Evolutionary conservation across 1,140 invertebrate genomes (phyloP).

Genomic region (Drosophila mojavensis): DNA sequence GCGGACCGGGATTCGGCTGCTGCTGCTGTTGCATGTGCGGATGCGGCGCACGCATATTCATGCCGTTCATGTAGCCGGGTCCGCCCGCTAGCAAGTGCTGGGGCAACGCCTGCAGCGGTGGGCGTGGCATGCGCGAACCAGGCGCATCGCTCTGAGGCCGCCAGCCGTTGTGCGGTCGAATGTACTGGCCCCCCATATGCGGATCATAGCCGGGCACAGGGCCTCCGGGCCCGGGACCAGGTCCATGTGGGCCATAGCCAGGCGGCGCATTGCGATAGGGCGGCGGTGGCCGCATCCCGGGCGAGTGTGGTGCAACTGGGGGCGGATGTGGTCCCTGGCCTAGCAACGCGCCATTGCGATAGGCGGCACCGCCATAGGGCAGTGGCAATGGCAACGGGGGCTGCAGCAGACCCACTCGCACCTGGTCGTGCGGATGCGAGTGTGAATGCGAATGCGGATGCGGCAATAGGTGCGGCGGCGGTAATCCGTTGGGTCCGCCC

Average conservation of each 20-base stretch:
- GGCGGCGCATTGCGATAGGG: constrained; percentile 53
- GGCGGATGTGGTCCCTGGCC: constrained; percentile 57
- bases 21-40: constrained; percentile 50
- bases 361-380: constrained; percentile 47
- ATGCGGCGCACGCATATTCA: constrained; percentile 64
- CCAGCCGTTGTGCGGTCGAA: constrained; percentile 71
- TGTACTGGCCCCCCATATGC: constrained; percentile 54
- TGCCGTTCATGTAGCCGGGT: constrained; percentile 67
- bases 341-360: constrained; percentile 63
- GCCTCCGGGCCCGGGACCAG: constrained; percentile 27
- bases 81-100: constrained; percentile 66
- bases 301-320: constrained; percentile 34
- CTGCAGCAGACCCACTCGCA: constrained; percentile 66
- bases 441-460: constrained; percentile 44
- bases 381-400: constrained; percentile 44
- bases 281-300: constrained; percentile 55
- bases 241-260: constrained; percentile 52
- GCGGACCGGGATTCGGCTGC: constrained; percentile 7
- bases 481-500: constrained; percentile 24
- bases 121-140: constrained; percentile 68
- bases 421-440: constrained; percentile 56
- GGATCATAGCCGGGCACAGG: constrained; percentile 37
- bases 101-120: constrained; percentile 66
- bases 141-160: constrained; percentile 58
- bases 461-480: constrained; percentile 53